These are phyloP conservation scores for Nilaparvata lugens DNA, from an alignment of 1,140 invertebrate species.

Conservation along the genomic window DNA sequence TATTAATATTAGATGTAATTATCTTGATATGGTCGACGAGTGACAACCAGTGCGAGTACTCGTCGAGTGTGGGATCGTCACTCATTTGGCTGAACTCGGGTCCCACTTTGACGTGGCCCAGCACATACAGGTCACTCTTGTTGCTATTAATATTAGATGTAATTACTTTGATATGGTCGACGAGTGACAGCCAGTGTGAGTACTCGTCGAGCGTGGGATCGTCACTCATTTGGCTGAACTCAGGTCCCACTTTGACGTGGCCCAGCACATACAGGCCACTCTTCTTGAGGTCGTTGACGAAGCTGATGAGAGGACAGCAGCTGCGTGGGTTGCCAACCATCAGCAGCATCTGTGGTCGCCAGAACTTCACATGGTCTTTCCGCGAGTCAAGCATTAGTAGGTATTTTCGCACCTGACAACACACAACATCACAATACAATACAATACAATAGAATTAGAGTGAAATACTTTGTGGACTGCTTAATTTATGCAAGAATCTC, in stretches of 20 bases:
- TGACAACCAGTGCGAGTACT: slow-evolving; percentile 78
- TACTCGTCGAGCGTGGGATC: slow-evolving; percentile 70
- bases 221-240: slow-evolving; percentile 41
- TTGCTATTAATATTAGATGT: no score
- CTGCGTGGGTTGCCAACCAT: slow-evolving; percentile 88
- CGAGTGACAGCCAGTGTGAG: slow-evolving; percentile 75
- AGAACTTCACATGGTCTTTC: slow-evolving; percentile 98
- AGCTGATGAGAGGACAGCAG: slow-evolving; percentile 84
- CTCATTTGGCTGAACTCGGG: slow-evolving; percentile 40
- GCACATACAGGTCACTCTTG: slow-evolving; percentile 91
- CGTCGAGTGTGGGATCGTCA: slow-evolving; percentile 60
- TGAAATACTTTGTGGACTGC: no score
- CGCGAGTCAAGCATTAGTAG: slow-evolving; percentile 88
- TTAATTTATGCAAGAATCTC: no score
- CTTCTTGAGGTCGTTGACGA: slow-evolving; percentile 98
- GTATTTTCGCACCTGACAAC: slow-evolving; percentile 81
- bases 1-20: no score
- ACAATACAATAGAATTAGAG: no score
- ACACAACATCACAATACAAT: no score
- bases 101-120: slow-evolving; percentile 82
- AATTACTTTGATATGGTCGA: slow-evolving; percentile 75
- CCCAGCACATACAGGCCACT: slow-evolving; percentile 92
- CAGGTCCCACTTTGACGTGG: slow-evolving; percentile 67
- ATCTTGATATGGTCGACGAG: slow-evolving; percentile 77
- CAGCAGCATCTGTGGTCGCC: slow-evolving; percentile 94